Base-by-base conservation (phyloP, 1,140 invertebrate genomes). In the Conus ventricosus region DNA sequence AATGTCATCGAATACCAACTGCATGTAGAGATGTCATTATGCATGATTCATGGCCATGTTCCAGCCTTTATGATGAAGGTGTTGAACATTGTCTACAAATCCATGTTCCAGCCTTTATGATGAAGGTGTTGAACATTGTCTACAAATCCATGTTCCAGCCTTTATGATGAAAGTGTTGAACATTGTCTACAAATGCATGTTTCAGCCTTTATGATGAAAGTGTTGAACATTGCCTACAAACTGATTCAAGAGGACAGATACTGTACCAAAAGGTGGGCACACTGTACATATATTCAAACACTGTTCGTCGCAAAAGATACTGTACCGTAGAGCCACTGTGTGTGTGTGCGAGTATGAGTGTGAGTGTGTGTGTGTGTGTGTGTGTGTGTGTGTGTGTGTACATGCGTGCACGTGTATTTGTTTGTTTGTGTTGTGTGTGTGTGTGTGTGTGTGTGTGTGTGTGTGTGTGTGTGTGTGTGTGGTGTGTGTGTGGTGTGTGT, bases 361-460 rank as follows among this genome's bases (percentile, higher is more conserved):
- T 20, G 27, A 1, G 27, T 13, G 27, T 39, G 78, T 39, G 78
- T 78, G 78, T 80, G 78, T 80, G 78, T 80, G 78, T 80, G 78
- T 80, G 78, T 80, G 78, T 80, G 78, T 80, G 78, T 80, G 78
- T 39, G 78, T 80, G 78, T 80, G 78, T 80, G 78, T 80, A 5
- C 39, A 25, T 80, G 78, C 39, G 78, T 80, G 78, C 27, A 25
- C 39, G 78, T 80, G 78, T 10, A 25, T 51, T n/a, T 80, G 78
- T 80, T 11, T 25, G 75, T 25, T 11, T 25, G 78, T 51, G 78
- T 27, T 27, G 78, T 51, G 78, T 80, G 27, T 8, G 78, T 5
- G 25, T 20, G 78, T 51, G 0, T 20, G 27, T 80, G 27, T 20
- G 27, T 51, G 27, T 51, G 25, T 80, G 78, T 80, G 13, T 39